Evolutionary conservation across 2,113 vertebrate species (phyloP), one percentile per base, ranked within the genome.

Genomic region (Albula glossodonta): DNA sequence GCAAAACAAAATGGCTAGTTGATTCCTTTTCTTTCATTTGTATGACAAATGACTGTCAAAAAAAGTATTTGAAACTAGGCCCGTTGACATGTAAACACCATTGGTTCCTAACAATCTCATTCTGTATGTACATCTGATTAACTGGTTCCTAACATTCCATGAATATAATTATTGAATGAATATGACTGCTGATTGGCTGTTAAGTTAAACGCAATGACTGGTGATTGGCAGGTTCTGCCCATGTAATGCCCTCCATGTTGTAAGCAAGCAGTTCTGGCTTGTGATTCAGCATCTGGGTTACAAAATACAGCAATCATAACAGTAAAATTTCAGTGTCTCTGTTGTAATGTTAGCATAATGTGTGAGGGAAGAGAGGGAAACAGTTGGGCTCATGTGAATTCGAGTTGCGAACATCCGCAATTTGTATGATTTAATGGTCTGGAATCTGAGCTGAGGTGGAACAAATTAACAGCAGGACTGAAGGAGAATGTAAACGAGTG

Each of bases 401-500:
- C 70, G 22, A 74, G 70, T 74, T 74, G 51, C 12, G 9, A 85
- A 83, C 57, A 13, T 85, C 50, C 80, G 51, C 82, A 77, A 85
- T 86, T 82, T 84, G 70, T 88, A 57, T 81, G 85, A 90, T 90
- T 90, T 88, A 74, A 88, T 88, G 84, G 86, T 48, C 84, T 88
- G 86, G 87, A 83, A 87, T 84, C 84, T 88, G 86, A 87, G 79
- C 60, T 88, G 86, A 90, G 84, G 82, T 87, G 89, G 87, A 90
- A 90, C 89, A 57, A 86, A 88, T 88, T 86, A 60, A 83, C 15
- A 66, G 60, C 84, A 84, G 89, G 86, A 90, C 84, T 85, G 84
- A 79, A 84, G 84, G 49, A 51, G 83, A 87, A 87, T 84, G 87
- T 84, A 85, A 88, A 88, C 86, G 31, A 56, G 81, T 17, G 11